These are phyloP conservation scores for Dione juno DNA, from an alignment of 2,888 invertebrate species.

Conservation along the genomic window DNA sequence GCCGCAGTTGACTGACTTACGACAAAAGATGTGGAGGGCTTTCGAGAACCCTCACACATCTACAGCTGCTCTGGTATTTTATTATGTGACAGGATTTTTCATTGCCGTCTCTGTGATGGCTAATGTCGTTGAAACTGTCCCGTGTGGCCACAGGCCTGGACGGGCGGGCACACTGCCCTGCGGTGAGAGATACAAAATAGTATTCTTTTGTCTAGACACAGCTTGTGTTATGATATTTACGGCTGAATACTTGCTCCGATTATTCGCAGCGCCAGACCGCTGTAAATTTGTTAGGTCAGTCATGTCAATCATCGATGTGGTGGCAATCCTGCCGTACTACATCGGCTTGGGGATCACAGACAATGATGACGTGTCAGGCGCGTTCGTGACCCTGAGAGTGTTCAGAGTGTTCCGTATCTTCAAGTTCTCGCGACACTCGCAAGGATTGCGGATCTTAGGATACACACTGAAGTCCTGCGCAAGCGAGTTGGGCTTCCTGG, in stretches of 20 bases:
- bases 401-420: constrained; percentile 99
- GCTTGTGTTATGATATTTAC: constrained; percentile 99
- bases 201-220: constrained; percentile 99
- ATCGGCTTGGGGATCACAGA: constrained; percentile 98
- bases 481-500: constrained; percentile 99
- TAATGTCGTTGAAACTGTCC: constrained; percentile 98
- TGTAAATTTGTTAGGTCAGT: constrained; percentile 99
- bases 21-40: constrained; percentile 99
- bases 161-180: constrained; percentile 95
- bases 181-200: constrained; percentile 98
- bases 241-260: constrained; percentile 96
- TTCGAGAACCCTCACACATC: constrained; percentile 99
- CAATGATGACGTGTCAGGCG: constrained; percentile 99
- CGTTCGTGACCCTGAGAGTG: constrained; percentile 98
- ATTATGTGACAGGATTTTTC: constrained; percentile 99
- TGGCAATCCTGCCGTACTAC: constrained; percentile 99
- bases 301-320: constrained; percentile 99
- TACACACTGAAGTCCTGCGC: constrained; percentile 99
- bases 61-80: constrained; percentile 99
- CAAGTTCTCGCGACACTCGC: constrained; percentile 99
- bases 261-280: constrained; percentile 99
- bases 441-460: constrained; percentile 98
- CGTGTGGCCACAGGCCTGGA: constrained; percentile 94
- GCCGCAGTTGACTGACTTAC: constrained; percentile 93
- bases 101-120: constrained; percentile 99